These are phyloP conservation scores for Paramuricea clavata DNA, from an alignment of 92 coral and sea anemone species.

Conservation along the genomic window DNA sequence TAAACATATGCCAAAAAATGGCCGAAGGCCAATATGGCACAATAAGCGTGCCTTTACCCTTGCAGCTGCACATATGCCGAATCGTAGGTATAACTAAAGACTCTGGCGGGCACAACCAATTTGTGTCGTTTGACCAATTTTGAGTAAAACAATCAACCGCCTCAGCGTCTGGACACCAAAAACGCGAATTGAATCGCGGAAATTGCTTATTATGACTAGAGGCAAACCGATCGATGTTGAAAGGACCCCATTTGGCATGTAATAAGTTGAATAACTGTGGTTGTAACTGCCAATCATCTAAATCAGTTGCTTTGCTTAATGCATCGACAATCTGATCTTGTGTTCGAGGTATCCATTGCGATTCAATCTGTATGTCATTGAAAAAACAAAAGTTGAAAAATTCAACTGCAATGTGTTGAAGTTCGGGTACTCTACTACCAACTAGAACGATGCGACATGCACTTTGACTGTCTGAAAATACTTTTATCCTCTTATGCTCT, in stretches of 20 bases:
- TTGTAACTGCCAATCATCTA: conserved; percentile 39
- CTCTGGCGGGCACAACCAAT: conserved; percentile 47
- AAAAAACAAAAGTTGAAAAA: conserved; percentile 51
- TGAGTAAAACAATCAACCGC: conserved; percentile 37
- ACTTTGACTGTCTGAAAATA: conserved; percentile 57
- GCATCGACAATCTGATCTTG: conserved; percentile 40
- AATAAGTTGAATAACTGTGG: conserved; percentile 40
- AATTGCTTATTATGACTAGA: conserved; percentile 49
- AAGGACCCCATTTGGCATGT: conserved; percentile 49
- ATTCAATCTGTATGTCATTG: conserved; percentile 34
- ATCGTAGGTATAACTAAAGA: conserved; percentile 39
- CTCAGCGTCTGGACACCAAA: conserved; percentile 51
- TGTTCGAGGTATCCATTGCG: conserved; percentile 41
- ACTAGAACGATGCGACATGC: conserved; percentile 50
- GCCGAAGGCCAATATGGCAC: conserved; percentile 57
- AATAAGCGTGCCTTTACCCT: conserved; percentile 36
- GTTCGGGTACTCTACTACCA: conserved; percentile 36
- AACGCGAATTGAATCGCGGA: conserved; percentile 32
- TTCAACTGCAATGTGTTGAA: conserved; percentile 41
- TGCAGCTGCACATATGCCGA: conserved; percentile 28
- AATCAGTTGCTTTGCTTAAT: conserved; percentile 29
- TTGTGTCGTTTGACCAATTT: conserved; percentile 25
- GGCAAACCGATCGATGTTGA: conserved; percentile 48
- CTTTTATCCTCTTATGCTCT: conserved; percentile 24
- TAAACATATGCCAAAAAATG: conserved; percentile 46